phyloP scores from a whole-genome alignment of 2,888 invertebrate species.

The Exephanes ischioxanthus region DNA sequence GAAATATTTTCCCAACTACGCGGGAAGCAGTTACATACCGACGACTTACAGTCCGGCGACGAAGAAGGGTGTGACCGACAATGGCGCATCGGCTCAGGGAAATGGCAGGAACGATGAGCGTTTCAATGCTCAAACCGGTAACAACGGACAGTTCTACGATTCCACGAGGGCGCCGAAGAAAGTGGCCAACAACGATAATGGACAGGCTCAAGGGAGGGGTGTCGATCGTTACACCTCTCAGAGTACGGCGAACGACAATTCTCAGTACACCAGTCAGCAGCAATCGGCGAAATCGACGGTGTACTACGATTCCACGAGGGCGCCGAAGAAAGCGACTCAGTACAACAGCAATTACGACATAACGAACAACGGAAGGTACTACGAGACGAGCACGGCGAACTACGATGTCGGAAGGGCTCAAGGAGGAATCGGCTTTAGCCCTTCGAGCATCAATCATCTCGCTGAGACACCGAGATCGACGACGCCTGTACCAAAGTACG shows the following conservation, averaged over 20 bases:
- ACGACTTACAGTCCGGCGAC: constrained; percentile 85
- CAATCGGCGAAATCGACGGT: constrained; percentile 74
- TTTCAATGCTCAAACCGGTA: constrained; percentile 50
- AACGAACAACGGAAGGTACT: constrained; percentile 77
- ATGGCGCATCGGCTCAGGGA: constrained; percentile 3
- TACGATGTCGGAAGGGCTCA: constrained; percentile 79
- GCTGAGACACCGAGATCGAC: constrained; percentile 81
- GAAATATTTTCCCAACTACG: constrained; percentile 82
- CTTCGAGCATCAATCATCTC: constrained; percentile 82
- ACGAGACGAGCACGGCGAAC: constrained; percentile 79
- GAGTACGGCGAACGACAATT: constrained; percentile 70
- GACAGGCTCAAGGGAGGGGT: constrained; percentile 52
- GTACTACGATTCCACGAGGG: constrained; percentile 78
- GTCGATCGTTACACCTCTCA: constrained; percentile 58
- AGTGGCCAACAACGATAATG: constrained; percentile 29
- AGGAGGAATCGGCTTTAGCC: constrained; percentile 82
- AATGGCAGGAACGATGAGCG: constrained; percentile 56
- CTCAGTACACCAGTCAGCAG: constrained; percentile 74
- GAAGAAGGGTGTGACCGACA: constrained; percentile 73
- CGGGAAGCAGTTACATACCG: constrained; percentile 85
- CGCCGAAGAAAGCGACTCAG: constrained; percentile 79
- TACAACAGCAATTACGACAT: constrained; percentile 77
- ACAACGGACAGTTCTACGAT: constrained; percentile 75
- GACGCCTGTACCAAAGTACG: constrained; percentile 81
- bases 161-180: constrained; percentile 79